phyloP scores from a whole-genome alignment of 2,113 vertebrate species.

The Phaethon lepturus region DNA sequence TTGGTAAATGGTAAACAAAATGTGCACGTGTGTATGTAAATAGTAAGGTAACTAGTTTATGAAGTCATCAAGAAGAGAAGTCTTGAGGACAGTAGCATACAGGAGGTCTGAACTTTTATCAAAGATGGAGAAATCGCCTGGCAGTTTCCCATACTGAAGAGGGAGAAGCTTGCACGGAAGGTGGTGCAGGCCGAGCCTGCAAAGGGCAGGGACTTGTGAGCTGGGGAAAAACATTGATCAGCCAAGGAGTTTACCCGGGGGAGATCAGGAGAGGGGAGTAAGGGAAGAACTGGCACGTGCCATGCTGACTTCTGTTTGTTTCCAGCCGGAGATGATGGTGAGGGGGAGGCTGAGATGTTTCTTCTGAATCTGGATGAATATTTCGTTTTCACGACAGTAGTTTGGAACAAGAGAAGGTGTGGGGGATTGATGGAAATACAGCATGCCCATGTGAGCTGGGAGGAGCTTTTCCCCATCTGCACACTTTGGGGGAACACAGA shows the following conservation, averaged over 20 bases:
- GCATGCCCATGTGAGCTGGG: fast-evolving
- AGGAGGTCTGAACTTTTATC: not conserved
- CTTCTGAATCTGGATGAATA: not conserved
- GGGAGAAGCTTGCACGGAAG: not conserved
- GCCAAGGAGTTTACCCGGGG: not conserved
- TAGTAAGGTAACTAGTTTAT: not conserved
- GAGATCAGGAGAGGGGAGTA: not conserved
- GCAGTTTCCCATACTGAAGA: not conserved
- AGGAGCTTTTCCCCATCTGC: not conserved
- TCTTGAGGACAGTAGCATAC: not conserved
- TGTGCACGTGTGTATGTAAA: not conserved
- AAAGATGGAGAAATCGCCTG: not conserved
- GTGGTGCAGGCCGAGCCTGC: not conserved
- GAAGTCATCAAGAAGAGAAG: not conserved
- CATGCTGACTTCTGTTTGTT: not conserved
- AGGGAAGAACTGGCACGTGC: fast-evolving
- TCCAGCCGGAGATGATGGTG: fast-evolving
- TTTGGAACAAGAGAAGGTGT: not conserved
- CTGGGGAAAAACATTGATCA: not conserved
- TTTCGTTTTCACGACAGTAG: not conserved
- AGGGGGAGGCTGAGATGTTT: not conserved
- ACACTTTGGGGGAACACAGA: not conserved
- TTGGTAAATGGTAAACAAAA: not conserved
- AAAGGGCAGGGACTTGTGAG: not conserved
- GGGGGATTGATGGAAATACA: not conserved